Conservation (phyloP, 2,797 vertebrate species). For the Rhinogobio ventralis region DNA sequence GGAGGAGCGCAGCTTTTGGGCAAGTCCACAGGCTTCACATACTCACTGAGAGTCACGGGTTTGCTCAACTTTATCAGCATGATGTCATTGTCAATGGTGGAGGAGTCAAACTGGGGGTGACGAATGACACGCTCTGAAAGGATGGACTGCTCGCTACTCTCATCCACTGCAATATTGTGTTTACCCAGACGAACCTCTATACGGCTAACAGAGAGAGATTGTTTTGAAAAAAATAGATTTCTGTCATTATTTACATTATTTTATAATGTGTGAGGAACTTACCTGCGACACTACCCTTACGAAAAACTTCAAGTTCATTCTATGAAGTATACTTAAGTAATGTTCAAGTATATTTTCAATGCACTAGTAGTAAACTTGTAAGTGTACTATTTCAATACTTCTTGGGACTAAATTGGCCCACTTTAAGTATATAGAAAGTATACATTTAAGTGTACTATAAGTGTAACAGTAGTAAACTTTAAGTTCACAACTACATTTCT, state of each 20-base stretch:
- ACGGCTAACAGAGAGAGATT: neutral
- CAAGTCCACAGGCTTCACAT: constrained; percentile 10
- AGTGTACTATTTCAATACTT: too few species aligned
- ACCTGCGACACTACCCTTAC: neutral
- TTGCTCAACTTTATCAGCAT: constrained; percentile 52
- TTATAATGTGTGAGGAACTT: too few species aligned
- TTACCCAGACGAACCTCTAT: constrained; percentile 19
- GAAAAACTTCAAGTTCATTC: too few species aligned
- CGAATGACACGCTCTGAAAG: constrained; percentile 26
- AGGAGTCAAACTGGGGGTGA: constrained; percentile 33
- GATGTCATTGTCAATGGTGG: constrained; percentile 42
- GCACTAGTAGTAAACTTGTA: too few species aligned
- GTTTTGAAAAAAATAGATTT: too few species aligned
- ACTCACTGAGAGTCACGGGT: constrained; percentile 35
- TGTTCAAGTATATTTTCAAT: too few species aligned
- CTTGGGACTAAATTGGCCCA: too few species aligned
- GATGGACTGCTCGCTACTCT: constrained; percentile 48
- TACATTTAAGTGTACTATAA: too few species aligned
- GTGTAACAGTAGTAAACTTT: too few species aligned
- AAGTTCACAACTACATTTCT: too few species aligned
- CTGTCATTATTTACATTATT: neutral
- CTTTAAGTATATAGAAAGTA: too few species aligned
- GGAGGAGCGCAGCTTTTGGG: neutral
- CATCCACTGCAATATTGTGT: constrained; percentile 31
- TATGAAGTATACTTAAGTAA: too few species aligned